Conservation (phyloP, 2,797 vertebrate genomes). For the Muraenolepis orangiensis region DNA sequence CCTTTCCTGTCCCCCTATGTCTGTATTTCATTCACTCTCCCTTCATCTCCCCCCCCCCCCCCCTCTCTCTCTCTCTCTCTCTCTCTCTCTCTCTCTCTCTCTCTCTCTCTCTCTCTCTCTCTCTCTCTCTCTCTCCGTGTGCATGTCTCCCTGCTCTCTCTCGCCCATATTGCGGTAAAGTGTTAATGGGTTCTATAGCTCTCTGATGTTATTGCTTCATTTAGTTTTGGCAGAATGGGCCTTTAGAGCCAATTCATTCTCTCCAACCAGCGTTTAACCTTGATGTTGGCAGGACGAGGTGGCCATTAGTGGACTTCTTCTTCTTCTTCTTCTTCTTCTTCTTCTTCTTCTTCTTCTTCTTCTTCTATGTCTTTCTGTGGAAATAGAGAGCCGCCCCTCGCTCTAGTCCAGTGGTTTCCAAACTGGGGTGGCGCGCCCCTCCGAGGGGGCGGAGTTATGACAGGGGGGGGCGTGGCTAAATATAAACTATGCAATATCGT, state of each 20-base stretch:
- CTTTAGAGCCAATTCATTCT: conserved; percentile 76
- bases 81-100: conserved; percentile 14
- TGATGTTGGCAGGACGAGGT: conserved; percentile 50
- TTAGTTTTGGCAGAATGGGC: conserved; percentile 78
- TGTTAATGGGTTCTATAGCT: conserved; percentile 72
- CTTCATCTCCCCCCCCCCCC: conserved; percentile 16
- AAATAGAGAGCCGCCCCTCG: no score
- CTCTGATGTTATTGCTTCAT: conserved; percentile 76
- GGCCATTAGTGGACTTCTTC: conserved; percentile 40
- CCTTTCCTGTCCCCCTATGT: neutral
- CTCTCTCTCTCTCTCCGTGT: conserved; percentile 23
- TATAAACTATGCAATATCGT: no score
- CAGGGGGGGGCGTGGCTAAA: no score
- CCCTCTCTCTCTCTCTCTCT: conserved; percentile 40
- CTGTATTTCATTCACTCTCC: conserved; percentile 27
- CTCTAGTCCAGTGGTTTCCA: no score
- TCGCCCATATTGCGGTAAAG: conserved; percentile 58
- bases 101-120: neutral
- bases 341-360: neutral
- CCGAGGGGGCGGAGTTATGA: no score
- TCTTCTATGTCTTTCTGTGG: neutral
- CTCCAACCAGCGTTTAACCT: conserved; percentile 73
- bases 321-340: conserved; percentile 15
- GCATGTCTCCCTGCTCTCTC: conserved; percentile 3
- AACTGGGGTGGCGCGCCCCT: no score